A percentile compares a stretch with the other conserved stretches of the same genome.
Conservation (phyloP, 2,888 invertebrate species). For the Hydrotaea cyrtoneurina region DNA sequence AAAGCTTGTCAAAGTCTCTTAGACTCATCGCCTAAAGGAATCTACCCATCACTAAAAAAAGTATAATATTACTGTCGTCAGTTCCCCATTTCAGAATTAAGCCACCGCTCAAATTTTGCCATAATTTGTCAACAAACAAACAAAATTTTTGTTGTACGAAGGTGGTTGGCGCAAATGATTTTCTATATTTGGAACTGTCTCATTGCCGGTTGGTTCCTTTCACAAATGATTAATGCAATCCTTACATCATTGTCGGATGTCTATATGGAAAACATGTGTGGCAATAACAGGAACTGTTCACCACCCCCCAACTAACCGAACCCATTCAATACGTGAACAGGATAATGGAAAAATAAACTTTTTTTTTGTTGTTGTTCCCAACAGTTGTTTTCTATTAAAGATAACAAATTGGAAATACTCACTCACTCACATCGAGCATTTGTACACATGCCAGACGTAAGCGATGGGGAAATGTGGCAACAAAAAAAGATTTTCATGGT, state of each 20-base stretch:
- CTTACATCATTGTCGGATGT: slow-evolving; percentile 16
- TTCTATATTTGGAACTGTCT: too few relatives aligned
- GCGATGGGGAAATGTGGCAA: background rate
- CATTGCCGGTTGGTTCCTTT: background rate
- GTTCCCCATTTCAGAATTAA: too few relatives aligned
- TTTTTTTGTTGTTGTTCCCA: background rate
- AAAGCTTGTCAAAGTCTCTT: too few relatives aligned
- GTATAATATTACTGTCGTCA: too few relatives aligned
- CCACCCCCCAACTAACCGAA: too few relatives aligned
- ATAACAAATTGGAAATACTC: slow-evolving; percentile 32
- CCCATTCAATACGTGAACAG: too few relatives aligned
- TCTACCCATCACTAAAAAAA: too few relatives aligned
- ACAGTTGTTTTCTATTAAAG: slow-evolving; percentile 25
- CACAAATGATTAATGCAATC: slow-evolving; percentile 16
- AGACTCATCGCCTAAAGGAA: too few relatives aligned
- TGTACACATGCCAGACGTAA: background rate
- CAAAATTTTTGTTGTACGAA: too few relatives aligned
- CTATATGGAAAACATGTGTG: background rate
- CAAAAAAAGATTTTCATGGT: slow-evolving; percentile 10
- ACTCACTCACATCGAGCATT: background rate
- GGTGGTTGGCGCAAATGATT: too few relatives aligned
- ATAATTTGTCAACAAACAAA: too few relatives aligned
- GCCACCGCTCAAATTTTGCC: too few relatives aligned
- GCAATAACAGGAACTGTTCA: background rate
- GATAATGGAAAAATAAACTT: background rate